phyloP scores from a whole-genome alignment of 1,140 invertebrate species.

The Euschistus heros region DNA sequence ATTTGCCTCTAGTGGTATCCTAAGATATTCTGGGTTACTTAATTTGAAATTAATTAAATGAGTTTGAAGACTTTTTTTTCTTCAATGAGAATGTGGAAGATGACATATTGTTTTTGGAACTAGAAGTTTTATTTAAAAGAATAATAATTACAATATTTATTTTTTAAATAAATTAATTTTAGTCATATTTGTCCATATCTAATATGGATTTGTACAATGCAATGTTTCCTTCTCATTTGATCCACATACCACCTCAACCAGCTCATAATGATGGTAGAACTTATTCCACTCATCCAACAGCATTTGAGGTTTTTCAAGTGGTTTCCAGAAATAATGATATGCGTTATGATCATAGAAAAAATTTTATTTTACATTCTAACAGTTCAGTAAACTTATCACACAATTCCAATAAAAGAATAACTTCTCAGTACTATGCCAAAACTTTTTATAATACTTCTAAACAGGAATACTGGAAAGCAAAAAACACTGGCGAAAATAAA shows the following conservation, averaged over 20 bases:
- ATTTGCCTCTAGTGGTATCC: neutral
- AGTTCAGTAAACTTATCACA: neutral
- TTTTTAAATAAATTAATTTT: neutral
- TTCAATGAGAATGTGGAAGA: too few relatives aligned
- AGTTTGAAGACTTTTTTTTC: neutral
- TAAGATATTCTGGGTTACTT: neutral
- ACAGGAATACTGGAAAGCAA: slow-evolving; percentile 2
- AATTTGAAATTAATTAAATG: neutral
- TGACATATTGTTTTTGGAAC: neutral
- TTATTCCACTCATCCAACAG: neutral
- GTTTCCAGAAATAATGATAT: neutral
- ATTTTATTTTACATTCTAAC: neutral
- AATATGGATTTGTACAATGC: slow-evolving; percentile 9
- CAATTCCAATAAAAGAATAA: neutral
- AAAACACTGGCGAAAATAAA: neutral
- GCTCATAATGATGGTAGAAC: neutral
- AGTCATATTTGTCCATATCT: neutral
- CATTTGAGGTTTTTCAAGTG: neutral
- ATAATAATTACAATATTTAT: neutral
- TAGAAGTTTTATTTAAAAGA: neutral
- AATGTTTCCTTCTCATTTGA: slow-evolving; percentile 12
- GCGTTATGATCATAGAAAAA: neutral
- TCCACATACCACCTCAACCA: slow-evolving; percentile 9
- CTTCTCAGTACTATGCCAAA: neutral
- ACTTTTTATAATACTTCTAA: neutral